A percentile compares a stretch with the other conserved stretches of the same genome.
These are phyloP conservation scores for Crypturellus tataupa DNA, from an alignment of 2,797 vertebrate genomes.

Conservation along the genomic window DNA sequence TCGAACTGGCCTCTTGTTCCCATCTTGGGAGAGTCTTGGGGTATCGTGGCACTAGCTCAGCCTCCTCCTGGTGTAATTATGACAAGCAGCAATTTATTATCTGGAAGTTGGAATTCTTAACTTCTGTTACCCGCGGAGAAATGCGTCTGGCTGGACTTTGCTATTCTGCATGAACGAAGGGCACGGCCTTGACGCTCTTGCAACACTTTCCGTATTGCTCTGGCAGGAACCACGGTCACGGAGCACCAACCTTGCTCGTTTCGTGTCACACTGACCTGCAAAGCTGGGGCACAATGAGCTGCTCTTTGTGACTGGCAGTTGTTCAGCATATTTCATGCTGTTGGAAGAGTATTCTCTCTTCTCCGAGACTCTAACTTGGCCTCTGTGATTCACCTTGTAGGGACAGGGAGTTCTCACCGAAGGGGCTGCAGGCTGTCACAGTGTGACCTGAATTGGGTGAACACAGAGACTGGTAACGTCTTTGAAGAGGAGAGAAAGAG, in stretches of 20 bases:
- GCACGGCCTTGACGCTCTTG: not conserved
- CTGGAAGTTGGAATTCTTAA: conserved; percentile 30
- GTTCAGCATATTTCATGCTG: not conserved
- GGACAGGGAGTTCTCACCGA: not conserved
- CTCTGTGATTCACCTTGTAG: not conserved
- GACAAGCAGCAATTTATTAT: not conserved
- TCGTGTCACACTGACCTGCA: not conserved
- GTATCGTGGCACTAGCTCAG: accelerated
- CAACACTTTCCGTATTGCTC: not conserved
- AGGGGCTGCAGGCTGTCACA: not conserved
- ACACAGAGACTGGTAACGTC: not conserved
- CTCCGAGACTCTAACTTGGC: not conserved
- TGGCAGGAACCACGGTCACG: accelerated
- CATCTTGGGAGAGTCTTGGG: not conserved
- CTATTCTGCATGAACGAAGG: not conserved
- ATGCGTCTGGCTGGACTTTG: conserved; percentile 49
- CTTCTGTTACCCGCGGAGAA: not conserved
- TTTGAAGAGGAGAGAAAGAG: not conserved
- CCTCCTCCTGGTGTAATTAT: not conserved
- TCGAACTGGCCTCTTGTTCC: not conserved
- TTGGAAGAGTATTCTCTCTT: not conserved
- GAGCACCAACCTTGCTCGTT: not conserved
- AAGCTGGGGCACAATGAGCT: not conserved
- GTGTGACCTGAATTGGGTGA: not conserved
- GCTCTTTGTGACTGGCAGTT: not conserved